phyloP scores from a whole-genome alignment of 2,113 vertebrate genomes.

The Columba livia region DNA sequence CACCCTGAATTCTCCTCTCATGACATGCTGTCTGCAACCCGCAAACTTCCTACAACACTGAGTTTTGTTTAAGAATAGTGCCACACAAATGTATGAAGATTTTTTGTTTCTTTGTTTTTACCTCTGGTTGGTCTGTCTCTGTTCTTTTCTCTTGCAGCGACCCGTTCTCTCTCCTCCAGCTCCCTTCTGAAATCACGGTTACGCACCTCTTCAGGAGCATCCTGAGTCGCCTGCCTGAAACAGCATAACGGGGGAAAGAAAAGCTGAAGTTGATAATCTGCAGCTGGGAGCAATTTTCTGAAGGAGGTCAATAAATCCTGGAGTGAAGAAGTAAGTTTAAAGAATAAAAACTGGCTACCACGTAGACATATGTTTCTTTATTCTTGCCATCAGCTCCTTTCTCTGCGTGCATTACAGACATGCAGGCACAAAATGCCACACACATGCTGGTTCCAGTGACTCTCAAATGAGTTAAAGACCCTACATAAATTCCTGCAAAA shows the following conservation, averaged over 20 bases:
- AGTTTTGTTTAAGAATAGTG: not conserved
- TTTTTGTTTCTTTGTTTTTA: conserved; percentile 39
- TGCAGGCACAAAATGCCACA: not conserved
- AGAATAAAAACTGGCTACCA: not conserved
- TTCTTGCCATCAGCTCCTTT: not conserved
- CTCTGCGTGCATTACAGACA: accelerated
- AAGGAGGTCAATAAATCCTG: not conserved
- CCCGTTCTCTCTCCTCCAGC: conserved; percentile 93
- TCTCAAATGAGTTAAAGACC: not conserved
- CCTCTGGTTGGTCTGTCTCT: conserved; percentile 92
- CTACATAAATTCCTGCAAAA: not conserved
- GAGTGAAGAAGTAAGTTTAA: not conserved
- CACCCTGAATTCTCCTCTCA: not conserved
- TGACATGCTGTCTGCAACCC: not conserved
- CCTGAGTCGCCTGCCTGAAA: conserved; percentile 91
- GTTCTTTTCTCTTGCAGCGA: conserved; percentile 87
- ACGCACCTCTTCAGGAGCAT: conserved; percentile 94
- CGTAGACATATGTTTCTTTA: accelerated
- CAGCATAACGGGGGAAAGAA: not conserved
- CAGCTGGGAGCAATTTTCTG: not conserved
- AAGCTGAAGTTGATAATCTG: not conserved
- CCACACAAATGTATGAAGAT: not conserved
- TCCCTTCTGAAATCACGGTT: conserved; percentile 96
- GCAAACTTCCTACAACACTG: not conserved
- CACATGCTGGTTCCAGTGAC: not conserved